phyloP scores from a whole-genome alignment of 1,140 invertebrate species.

The Ephestia elutella region DNA sequence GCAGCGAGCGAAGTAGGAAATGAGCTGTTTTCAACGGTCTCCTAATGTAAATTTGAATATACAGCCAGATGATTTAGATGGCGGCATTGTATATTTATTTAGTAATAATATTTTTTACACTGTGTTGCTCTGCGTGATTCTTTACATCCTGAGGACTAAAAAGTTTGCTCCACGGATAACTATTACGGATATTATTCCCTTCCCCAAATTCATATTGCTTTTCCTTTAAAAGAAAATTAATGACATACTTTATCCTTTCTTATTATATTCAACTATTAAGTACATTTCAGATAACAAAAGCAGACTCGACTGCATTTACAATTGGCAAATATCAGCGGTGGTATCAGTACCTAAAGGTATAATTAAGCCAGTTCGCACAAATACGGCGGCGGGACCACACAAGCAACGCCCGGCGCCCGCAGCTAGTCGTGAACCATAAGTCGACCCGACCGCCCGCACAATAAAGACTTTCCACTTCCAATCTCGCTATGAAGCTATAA shows the following conservation, averaged over 20 bases:
- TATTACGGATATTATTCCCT: too few species aligned
- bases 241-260: too few species aligned
- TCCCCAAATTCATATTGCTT: too few species aligned
- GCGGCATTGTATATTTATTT: too few species aligned
- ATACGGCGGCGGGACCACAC: constrained; percentile 46
- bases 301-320: constrained; percentile 10
- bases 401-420: constrained; percentile 37
- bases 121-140: too few species aligned
- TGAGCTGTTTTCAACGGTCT: constrained; percentile 1
- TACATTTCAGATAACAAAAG: too few species aligned
- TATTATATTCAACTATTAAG: too few species aligned
- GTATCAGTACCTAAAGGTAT: constrained; percentile 7
- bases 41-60: neutral
- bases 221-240: too few species aligned
- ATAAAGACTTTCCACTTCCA: constrained; percentile 50
- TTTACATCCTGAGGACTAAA: too few species aligned
- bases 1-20: constrained; percentile 4
- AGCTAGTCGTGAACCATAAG: constrained; percentile 60
- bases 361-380: constrained; percentile 39
- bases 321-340: neutral
- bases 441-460: constrained; percentile 31
- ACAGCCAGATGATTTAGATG: too few species aligned
- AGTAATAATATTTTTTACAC: too few species aligned
- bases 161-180: too few species aligned
- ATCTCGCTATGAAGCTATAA: constrained; percentile 54